A percentile compares a stretch with the other conserved stretches of the same genome.
Conservation (phyloP, 2,888 invertebrate genomes). For the Drosophila barbarae region DNA sequence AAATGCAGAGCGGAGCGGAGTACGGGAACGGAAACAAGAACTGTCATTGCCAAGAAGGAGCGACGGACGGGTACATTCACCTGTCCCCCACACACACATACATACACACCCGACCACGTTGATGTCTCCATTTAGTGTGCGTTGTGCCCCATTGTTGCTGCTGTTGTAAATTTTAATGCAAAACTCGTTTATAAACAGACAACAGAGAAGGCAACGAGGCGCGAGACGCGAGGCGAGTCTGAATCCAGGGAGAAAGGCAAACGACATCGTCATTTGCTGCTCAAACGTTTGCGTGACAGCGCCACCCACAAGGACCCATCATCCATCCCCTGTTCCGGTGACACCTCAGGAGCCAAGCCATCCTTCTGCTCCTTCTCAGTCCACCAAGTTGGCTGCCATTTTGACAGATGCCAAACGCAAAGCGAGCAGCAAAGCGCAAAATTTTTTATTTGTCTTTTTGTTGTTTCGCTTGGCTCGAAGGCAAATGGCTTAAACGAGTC, state of each 20-base stretch:
- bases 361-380: neutral
- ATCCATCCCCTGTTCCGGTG: neutral
- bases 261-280: conserved; percentile 49
- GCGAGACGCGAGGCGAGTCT: conserved; percentile 3
- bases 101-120: conserved; percentile 11
- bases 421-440: conserved; percentile 59
- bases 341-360: conserved; percentile 7
- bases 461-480: conserved; percentile 42
- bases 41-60: conserved; percentile 49
- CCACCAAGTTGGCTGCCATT: conserved; percentile 47
- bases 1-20: neutral
- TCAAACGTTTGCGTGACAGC: conserved; percentile 61
- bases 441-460: conserved; percentile 61
- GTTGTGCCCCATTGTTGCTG: conserved; percentile 31
- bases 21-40: neutral
- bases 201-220: conserved; percentile 16
- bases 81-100: conserved; percentile 38
- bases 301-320: conserved; percentile 13
- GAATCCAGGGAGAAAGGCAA: conserved; percentile 24
- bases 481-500: conserved; percentile 14
- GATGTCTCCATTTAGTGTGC: conserved; percentile 60
- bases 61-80: conserved; percentile 52
- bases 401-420: conserved; percentile 68
- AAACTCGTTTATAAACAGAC: conserved; percentile 55
- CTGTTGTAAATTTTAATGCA: conserved; percentile 65